Percentiles rank a stretch among this genome's conserved stretches.
These are phyloP conservation scores for Puffinus mauretanicus DNA, from an alignment of 2,113 vertebrate genomes.

Conservation along the genomic window DNA sequence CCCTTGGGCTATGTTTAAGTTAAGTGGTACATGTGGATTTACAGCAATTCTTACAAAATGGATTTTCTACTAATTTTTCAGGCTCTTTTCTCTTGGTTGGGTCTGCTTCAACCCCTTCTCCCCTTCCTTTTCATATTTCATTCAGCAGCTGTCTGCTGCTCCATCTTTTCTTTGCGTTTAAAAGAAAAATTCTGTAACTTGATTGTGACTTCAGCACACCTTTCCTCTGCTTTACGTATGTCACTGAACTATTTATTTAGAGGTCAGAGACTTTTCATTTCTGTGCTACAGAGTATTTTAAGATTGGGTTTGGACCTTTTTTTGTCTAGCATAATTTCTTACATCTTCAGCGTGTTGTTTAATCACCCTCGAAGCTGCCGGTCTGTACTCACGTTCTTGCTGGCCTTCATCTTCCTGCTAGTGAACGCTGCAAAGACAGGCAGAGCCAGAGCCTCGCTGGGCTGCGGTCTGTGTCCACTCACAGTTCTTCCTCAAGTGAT, in stretches of 20 bases:
- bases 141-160: not conserved
- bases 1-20: not conserved
- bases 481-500: not conserved
- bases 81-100: not conserved
- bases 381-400: accelerated
- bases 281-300: not conserved
- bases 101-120: not conserved
- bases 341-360: not conserved
- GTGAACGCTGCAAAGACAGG: not conserved
- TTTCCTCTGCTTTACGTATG: not conserved
- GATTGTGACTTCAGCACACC: not conserved
- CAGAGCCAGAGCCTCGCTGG: not conserved
- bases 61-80: not conserved
- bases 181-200: not conserved
- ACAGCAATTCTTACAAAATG: not conserved
- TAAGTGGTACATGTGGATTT: not conserved
- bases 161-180: not conserved
- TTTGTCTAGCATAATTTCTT: not conserved
- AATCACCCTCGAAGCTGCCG: not conserved
- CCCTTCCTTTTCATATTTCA: not conserved
- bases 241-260: not conserved
- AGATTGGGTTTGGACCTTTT: not conserved
- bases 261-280: not conserved
- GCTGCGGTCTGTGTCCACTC: not conserved
- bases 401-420: not conserved